A percentile compares a stretch with the other conserved stretches of the same genome.
These are phyloP conservation scores for Sebastes taczanowskii DNA, from an alignment of 2,797 vertebrate species.

Conservation along the genomic window DNA sequence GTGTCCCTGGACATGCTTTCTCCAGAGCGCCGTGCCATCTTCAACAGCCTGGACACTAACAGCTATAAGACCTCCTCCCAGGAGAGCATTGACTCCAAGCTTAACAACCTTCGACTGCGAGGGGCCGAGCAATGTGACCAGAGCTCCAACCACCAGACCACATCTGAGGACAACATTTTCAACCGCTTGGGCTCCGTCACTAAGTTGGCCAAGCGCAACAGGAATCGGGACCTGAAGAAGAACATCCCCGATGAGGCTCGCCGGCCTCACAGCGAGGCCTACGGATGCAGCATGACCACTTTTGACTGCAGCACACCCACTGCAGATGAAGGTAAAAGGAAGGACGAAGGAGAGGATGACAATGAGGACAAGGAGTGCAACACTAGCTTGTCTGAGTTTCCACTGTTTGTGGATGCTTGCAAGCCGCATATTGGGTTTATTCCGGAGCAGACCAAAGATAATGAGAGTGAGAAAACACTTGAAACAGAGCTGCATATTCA, in stretches of 20 bases:
- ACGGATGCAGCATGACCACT: conserved; percentile 82
- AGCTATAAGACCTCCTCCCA: conserved; percentile 93
- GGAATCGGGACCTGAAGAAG: conserved; percentile 92
- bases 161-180: conserved; percentile 94
- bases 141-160: conserved; percentile 75
- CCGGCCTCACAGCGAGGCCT: conserved; percentile 88
- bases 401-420: conserved; percentile 85
- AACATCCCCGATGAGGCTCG: conserved; percentile 88
- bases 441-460: conserved; percentile 88
- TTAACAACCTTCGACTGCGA: conserved; percentile 91
- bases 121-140: conserved; percentile 83
- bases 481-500: conserved; percentile 77
- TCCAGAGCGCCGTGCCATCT: conserved; percentile 90
- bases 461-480: conserved; percentile 81
- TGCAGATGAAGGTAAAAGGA: conserved; percentile 85
- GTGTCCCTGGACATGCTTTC: conserved; percentile 95
- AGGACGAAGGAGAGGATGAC: conserved; percentile 81
- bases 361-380: conserved; percentile 87
- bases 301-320: conserved; percentile 85
- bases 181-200: conserved; percentile 93
- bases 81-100: conserved; percentile 93
- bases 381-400: conserved; percentile 88
- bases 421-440: conserved; percentile 85
- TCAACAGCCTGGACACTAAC: conserved; percentile 88
- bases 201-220: conserved; percentile 87